Percentiles rank a stretch among this genome's conserved stretches.
Evolutionary conservation across 1,140 invertebrate genomes (phyloP).

Genomic region (Mycetomoellerius zeteki): DNA sequence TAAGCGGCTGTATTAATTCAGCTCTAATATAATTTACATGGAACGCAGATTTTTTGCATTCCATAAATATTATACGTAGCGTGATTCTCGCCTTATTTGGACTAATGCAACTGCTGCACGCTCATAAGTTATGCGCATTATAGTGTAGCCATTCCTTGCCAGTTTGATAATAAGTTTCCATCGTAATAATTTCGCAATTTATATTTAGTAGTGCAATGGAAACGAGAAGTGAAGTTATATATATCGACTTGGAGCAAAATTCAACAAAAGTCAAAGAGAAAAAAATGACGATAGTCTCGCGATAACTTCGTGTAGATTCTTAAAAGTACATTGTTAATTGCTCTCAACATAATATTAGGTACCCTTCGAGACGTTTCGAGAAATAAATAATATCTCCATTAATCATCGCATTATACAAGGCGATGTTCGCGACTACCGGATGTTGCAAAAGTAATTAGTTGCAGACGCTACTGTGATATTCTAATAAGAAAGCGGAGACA

Average conservation of each 20-base stretch:
- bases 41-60: constrained; percentile 41
- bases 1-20: constrained; percentile 1
- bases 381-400: constrained; percentile 62
- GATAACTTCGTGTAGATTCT: not conserved
- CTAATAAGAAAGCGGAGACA: constrained; percentile 64
- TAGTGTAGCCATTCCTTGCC: constrained; percentile 31
- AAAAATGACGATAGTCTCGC: not conserved
- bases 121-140: constrained; percentile 31
- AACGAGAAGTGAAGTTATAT: constrained; percentile 26
- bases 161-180: constrained; percentile 33
- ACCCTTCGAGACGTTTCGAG: not conserved
- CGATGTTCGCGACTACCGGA: constrained; percentile 48
- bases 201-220: constrained; percentile 22
- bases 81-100: constrained; percentile 43
- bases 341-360: constrained; percentile 1
- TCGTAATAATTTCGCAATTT: constrained; percentile 46
- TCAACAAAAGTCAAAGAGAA: not conserved
- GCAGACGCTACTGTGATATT: constrained; percentile 58
- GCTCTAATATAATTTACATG: constrained; percentile 33
- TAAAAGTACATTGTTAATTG: not conserved
- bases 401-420: constrained; percentile 55
- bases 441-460: constrained; percentile 68
- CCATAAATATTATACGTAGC: constrained; percentile 46
- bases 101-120: constrained; percentile 25
- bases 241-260: constrained; percentile 30